These are phyloP conservation scores for Eolophus roseicapilla DNA, from an alignment of 2,113 vertebrate species.

Conservation along the genomic window DNA sequence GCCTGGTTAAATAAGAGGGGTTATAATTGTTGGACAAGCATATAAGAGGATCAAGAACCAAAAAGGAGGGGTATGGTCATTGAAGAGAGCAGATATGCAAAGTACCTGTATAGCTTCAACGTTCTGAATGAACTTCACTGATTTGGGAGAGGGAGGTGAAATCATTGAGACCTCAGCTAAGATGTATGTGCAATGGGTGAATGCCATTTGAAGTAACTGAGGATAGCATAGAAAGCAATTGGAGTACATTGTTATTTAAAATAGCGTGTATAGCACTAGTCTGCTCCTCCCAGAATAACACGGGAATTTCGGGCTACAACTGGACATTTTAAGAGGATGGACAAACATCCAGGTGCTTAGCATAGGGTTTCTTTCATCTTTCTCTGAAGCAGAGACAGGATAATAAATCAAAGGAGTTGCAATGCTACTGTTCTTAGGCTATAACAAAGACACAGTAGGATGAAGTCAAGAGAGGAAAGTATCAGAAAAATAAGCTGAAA, in stretches of 20 bases:
- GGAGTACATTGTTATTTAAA: background rate
- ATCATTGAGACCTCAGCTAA: background rate
- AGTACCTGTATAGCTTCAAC: background rate
- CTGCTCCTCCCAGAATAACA: background rate
- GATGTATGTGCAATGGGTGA: background rate
- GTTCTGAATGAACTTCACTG: background rate
- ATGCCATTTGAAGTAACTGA: background rate
- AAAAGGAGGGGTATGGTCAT: background rate
- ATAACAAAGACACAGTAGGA: background rate
- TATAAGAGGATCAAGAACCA: background rate
- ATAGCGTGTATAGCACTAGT: background rate
- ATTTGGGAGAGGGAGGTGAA: background rate
- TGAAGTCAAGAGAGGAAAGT: background rate
- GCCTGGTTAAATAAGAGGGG: background rate
- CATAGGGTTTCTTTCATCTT: background rate
- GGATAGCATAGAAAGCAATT: background rate
- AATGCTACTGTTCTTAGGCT: background rate
- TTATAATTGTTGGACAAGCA: background rate
- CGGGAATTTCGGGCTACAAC: background rate
- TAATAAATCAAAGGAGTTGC: background rate
- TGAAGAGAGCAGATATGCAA: background rate
- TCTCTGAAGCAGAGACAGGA: background rate
- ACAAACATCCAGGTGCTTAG: background rate
- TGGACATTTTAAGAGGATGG: background rate
- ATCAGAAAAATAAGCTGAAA: background rate